Conservation (phyloP, 2,113 vertebrate genomes). For the Vimba vimba region DNA sequence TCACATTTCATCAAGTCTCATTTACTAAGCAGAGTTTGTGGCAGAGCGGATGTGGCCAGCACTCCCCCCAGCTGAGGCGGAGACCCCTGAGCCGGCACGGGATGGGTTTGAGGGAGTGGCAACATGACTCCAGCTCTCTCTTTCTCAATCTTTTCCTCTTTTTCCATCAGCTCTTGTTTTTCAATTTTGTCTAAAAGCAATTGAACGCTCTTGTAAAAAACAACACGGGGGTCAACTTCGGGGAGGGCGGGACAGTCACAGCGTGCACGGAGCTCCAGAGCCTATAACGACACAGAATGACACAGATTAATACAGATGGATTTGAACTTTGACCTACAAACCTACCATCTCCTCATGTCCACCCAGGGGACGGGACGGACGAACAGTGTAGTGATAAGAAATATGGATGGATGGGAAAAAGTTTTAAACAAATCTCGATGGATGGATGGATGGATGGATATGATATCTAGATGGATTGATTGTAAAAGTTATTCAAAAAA, state of each 20-base stretch:
- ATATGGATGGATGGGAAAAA: not conserved
- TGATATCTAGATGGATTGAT: not conserved
- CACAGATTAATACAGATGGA: not conserved
- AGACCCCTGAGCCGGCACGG: not conserved
- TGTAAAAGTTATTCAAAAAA: too few species aligned
- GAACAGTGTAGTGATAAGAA: not conserved
- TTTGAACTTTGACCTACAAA: constrained; percentile 15
- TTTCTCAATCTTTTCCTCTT: not conserved
- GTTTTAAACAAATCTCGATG: not conserved
- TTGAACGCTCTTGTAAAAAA: constrained; percentile 80
- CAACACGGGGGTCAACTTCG: constrained; percentile 82
- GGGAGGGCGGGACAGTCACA: constrained; percentile 88
- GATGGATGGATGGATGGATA: not conserved
- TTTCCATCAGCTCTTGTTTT: constrained; percentile 45
- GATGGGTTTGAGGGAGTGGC: constrained; percentile 3
- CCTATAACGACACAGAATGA: constrained; percentile 76
- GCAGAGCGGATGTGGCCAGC: constrained; percentile 11
- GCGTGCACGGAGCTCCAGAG: constrained; percentile 85
- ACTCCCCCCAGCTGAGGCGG: constrained; percentile 27
- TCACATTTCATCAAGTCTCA: constrained; percentile 7
- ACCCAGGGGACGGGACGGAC: too few species aligned
- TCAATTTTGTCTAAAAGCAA: constrained; percentile 74
- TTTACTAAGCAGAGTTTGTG: constrained; percentile 43
- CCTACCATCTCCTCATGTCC: not conserved
- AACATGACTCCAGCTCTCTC: not conserved